phyloP scores from a whole-genome alignment of 1,140 invertebrate species.

The Pseudomyrmex sp. region DNA sequence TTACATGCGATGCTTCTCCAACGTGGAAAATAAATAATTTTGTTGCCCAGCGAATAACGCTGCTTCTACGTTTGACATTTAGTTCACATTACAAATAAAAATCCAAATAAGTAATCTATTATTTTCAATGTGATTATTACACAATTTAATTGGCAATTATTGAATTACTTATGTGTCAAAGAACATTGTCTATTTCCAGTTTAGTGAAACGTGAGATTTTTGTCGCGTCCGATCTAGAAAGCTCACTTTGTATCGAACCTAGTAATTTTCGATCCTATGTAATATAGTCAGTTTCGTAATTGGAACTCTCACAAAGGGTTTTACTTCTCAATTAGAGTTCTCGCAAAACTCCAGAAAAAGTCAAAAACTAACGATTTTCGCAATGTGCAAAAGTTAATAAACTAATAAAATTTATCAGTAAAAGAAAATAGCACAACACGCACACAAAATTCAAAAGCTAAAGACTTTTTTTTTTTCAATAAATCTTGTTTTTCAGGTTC shows the following conservation, averaged over 20 bases:
- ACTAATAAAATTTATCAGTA: neutral
- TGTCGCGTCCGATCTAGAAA: neutral
- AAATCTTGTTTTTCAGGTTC: conserved; percentile 44
- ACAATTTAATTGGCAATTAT: neutral
- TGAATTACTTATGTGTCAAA: neutral
- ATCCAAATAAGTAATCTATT: too few relatives aligned
- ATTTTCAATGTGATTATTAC: neutral
- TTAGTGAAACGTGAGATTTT: conserved; percentile 15
- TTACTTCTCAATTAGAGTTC: too few relatives aligned
- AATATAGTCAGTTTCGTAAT: conserved; percentile 11
- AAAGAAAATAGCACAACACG: neutral
- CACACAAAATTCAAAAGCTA: neutral
- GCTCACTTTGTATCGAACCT: neutral
- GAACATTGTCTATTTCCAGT: neutral
- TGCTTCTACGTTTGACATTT: neutral
- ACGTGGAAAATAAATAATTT: too few relatives aligned
- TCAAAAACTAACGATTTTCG: neutral
- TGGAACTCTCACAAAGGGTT: neutral
- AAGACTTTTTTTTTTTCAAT: neutral
- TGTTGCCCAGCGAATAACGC: neutral
- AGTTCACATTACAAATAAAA: neutral
- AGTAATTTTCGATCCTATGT: neutral
- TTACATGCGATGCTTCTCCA: too few relatives aligned
- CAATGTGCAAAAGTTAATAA: neutral
- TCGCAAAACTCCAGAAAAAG: neutral